Evolutionary conservation across 2,113 vertebrate genomes (phyloP).

Genomic region (Falcunculus frontatus): DNA sequence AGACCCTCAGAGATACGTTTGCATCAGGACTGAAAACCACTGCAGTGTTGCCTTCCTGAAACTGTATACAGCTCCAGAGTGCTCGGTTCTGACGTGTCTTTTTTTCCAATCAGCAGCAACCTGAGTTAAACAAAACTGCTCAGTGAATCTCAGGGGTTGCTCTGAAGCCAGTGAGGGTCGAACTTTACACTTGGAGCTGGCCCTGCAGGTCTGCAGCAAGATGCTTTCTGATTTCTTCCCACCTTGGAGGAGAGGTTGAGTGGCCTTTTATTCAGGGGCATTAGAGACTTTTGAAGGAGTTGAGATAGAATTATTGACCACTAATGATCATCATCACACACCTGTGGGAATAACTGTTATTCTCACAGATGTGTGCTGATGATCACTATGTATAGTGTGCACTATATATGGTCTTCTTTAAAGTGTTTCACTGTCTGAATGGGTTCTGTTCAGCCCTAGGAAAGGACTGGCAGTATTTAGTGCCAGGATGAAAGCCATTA

Average conservation of each 20-base stretch:
- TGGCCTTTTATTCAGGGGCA: not conserved
- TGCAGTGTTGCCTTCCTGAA: not conserved
- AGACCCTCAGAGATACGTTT: not conserved
- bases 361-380: not conserved
- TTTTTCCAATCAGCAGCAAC: not conserved
- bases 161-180: accelerated
- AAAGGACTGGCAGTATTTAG: not conserved
- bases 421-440: not conserved
- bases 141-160: not conserved
- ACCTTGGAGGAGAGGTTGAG: not conserved
- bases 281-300: not conserved
- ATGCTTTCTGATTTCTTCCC: not conserved
- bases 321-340: not conserved
- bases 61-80: not conserved
- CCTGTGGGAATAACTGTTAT: not conserved
- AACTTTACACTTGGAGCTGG: not conserved
- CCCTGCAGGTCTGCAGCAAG: not conserved
- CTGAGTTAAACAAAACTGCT: not conserved
- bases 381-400: not conserved
- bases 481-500: not conserved
- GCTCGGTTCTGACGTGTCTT: accelerated
- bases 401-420: accelerated
- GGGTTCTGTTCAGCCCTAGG: not conserved
- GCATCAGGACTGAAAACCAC: accelerated
- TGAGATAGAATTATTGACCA: not conserved